Conservation (phyloP, 2,797 vertebrate species). For the Chloroceryle amazona region DNA sequence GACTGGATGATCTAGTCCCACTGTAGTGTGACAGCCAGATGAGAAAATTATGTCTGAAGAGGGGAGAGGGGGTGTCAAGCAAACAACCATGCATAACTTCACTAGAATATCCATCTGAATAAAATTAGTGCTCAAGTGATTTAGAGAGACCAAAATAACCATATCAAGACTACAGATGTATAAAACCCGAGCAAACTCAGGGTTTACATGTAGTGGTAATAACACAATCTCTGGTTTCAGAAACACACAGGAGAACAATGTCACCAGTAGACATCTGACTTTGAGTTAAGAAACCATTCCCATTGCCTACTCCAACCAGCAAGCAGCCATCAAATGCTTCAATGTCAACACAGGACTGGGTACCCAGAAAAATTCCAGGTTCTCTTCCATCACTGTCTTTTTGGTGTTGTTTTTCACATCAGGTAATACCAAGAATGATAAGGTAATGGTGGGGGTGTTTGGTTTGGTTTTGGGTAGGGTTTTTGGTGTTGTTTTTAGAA, state of each 20-base stretch:
- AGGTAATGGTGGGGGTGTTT: neutral
- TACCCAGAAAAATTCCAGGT: neutral
- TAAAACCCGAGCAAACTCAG: neutral
- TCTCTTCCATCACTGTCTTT: neutral
- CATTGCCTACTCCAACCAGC: neutral
- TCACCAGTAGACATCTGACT: neutral
- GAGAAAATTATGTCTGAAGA: slow-evolving; percentile 30
- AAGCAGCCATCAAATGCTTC: neutral
- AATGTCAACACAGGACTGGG: neutral
- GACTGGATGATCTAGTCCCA: slow-evolving; percentile 31
- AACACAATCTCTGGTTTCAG: neutral
- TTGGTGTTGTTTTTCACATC: neutral
- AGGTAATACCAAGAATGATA: neutral
- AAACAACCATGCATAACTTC: neutral
- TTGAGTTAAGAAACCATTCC: neutral
- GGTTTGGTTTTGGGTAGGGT: neutral
- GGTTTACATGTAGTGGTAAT: neutral
- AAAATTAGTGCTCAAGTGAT: neutral
- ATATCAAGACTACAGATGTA: neutral
- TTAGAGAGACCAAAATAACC: neutral
- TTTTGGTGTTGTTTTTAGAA: neutral
- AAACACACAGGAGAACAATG: neutral
- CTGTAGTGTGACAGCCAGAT: slow-evolving; percentile 6
- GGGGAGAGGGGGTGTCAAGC: neutral
- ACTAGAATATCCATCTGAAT: neutral